These are phyloP conservation scores for Rhagophthalmus giganteus DNA, from an alignment of 2,888 invertebrate species.

Conservation along the genomic window DNA sequence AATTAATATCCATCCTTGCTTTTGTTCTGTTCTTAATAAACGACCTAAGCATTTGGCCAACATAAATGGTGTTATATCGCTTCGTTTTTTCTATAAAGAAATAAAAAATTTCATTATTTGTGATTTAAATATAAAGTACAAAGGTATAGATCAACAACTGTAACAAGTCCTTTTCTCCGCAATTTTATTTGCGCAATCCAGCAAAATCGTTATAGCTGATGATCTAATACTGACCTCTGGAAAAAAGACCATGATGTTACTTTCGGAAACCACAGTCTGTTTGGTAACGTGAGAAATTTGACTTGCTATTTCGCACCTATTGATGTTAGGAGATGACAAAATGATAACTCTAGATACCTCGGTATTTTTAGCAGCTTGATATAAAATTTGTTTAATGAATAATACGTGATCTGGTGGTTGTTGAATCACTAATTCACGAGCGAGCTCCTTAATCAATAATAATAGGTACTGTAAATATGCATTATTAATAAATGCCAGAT, in stretches of 20 bases:
- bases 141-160: too few species aligned
- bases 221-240: too few species aligned
- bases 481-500: too few species aligned
- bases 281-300: slow-evolving; percentile 45
- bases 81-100: neutral
- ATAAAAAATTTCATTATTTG: neutral
- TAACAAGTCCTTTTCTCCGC: too few species aligned
- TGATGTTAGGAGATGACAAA: slow-evolving; percentile 59
- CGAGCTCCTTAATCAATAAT: slow-evolving; percentile 64
- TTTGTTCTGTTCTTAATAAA: slow-evolving; percentile 46
- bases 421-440: slow-evolving; percentile 62
- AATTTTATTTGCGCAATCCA: too few species aligned
- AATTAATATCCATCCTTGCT: slow-evolving; percentile 52
- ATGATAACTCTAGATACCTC: slow-evolving; percentile 61
- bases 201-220: too few species aligned
- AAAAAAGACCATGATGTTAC: slow-evolving; percentile 21
- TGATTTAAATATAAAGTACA: too few species aligned
- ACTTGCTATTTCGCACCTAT: slow-evolving; percentile 45
- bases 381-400: slow-evolving; percentile 63
- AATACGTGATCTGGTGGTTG: slow-evolving; percentile 66
- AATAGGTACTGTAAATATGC: too few species aligned
- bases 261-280: slow-evolving; percentile 45
- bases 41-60: slow-evolving; percentile 44
- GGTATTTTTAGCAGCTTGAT: slow-evolving; percentile 56
- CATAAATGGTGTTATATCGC: neutral